Base-by-base conservation (phyloP, 2,888 invertebrate species). In the Dolomedes plantarius region DNA sequence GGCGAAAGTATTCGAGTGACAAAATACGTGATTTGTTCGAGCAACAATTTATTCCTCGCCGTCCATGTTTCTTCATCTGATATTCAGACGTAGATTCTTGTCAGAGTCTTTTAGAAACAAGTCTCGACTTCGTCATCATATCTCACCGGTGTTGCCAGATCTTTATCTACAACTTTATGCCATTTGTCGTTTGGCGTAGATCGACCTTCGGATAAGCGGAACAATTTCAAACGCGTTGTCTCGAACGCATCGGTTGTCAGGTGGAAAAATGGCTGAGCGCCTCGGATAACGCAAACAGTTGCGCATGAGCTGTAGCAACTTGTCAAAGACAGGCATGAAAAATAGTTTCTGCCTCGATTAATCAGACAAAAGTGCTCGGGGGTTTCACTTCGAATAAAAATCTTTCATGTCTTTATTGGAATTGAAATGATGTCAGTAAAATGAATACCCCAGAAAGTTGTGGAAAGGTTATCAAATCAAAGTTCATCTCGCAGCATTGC, bases 111-210 rank as follows among this genome's bases (percentile, higher is more conserved):
- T 23, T 19, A 56, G 56, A 69, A 81, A 76, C 82, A 76, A 67
- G 75, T 82, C 69, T 46, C 64, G 76, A 56, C 71, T 76, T 41
- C 39, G 62, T 76, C 62, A 28, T 62, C 82, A 82, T 82, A 82
- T 82, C 82, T 82, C 82, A 82, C 82, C 41, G 27, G 23, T 56
- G 27, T 71, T 69, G 68, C 71, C 71, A 71, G 82, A 82, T 82
- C 19, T 19, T 76, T 75, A 82, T 82, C 82, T 23, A n/a, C 29
- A 19, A 16, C 32, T 19, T 76, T 29, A 27, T 65, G 71, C 82
- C 69, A 82, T 82, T 82, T 82, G 82, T 82, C 82, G 82, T 76
- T 76, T 32, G 64, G 31, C 46, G 1, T n/a, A 71, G 82, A 82
- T 82, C 65, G 39, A 69, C 23, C 36, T 50, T 46, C 82, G 27